phyloP scores from a whole-genome alignment of 1,140 invertebrate genomes.

The Leptopilina clavipes region DNA sequence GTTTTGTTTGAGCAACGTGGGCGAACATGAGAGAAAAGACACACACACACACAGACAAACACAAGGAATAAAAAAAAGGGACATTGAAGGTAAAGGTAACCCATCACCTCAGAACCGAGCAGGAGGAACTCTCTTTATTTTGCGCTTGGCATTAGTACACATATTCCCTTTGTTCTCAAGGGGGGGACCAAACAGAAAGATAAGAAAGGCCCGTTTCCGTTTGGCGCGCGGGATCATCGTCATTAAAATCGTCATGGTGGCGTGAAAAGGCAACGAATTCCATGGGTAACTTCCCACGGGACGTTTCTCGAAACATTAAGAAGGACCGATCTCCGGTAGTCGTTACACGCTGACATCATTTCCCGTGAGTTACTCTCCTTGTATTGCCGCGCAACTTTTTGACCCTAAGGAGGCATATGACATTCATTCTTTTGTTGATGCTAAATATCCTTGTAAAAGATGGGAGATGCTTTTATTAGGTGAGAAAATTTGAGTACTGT shows the following conservation, averaged over 20 bases:
- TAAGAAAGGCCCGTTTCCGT: constrained; percentile 23
- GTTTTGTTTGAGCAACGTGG: constrained; percentile 15
- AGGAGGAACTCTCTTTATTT: neutral
- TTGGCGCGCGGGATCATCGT: neutral
- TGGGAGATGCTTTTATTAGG: too few species aligned
- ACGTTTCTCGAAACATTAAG: constrained; percentile 21
- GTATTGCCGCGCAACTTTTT: neutral
- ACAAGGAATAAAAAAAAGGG: neutral
- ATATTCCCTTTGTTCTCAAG: constrained; percentile 25
- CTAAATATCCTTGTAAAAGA: too few species aligned
- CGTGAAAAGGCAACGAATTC: constrained; percentile 32
- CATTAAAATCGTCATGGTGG: constrained; percentile 14
- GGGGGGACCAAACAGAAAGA: neutral
- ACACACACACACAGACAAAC: too few species aligned
- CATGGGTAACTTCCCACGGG: constrained; percentile 26
- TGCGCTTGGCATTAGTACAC: neutral
- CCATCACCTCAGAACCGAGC: neutral
- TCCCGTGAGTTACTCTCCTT: neutral
- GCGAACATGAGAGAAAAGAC: constrained; percentile 1
- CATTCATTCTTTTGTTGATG: too few species aligned
- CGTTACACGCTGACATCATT: constrained; percentile 29
- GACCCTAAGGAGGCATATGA: too few species aligned
- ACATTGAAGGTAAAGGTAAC: neutral
- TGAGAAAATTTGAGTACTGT: too few species aligned
- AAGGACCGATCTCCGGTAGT: constrained; percentile 26